Percentiles rank a stretch among this genome's conserved stretches.
These are phyloP conservation scores for Asobara japonica DNA, from an alignment of 1,140 invertebrate genomes.

Conservation along the genomic window DNA sequence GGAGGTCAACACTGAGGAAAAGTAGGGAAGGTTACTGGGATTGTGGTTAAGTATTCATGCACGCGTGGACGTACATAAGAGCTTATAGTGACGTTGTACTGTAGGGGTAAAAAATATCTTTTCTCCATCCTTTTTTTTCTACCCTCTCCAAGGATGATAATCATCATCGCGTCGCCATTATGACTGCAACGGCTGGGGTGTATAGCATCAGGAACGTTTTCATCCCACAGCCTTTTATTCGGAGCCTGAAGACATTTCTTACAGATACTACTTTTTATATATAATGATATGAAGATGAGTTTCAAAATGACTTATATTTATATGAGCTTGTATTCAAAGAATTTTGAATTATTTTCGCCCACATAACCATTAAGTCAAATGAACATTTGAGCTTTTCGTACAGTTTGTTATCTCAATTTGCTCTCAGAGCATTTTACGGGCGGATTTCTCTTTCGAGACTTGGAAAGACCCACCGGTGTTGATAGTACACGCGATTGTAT, in stretches of 20 bases:
- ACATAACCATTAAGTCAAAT: no score
- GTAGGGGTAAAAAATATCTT: neutral
- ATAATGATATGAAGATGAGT: neutral
- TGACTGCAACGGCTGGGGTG: slow-evolving; percentile 39
- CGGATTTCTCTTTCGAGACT: slow-evolving; percentile 48
- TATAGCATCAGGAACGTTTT: slow-evolving; percentile 22
- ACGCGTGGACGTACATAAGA: slow-evolving; percentile 20
- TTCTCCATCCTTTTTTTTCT: slow-evolving; percentile 4
- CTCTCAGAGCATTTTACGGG: slow-evolving; percentile 42
- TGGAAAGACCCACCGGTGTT: slow-evolving; percentile 49
- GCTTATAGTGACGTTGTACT: slow-evolving; percentile 7
- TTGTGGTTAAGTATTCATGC: slow-evolving; percentile 34
- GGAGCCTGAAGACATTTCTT: neutral
- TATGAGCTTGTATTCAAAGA: no score
- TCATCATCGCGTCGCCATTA: slow-evolving; percentile 36
- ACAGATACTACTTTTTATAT: slow-evolving; percentile 36
- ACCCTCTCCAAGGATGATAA: slow-evolving; percentile 25
- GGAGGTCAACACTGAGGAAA: slow-evolving; percentile 29
- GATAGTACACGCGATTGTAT: slow-evolving; percentile 4
- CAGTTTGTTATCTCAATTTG: slow-evolving; percentile 48
- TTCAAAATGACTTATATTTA: no score
- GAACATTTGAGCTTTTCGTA: neutral
- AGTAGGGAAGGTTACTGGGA: slow-evolving; percentile 21
- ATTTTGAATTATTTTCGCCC: no score
- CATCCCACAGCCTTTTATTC: neutral